phyloP scores from a whole-genome alignment of 2,797 vertebrate genomes.

The Monodelphis domestica region DNA sequence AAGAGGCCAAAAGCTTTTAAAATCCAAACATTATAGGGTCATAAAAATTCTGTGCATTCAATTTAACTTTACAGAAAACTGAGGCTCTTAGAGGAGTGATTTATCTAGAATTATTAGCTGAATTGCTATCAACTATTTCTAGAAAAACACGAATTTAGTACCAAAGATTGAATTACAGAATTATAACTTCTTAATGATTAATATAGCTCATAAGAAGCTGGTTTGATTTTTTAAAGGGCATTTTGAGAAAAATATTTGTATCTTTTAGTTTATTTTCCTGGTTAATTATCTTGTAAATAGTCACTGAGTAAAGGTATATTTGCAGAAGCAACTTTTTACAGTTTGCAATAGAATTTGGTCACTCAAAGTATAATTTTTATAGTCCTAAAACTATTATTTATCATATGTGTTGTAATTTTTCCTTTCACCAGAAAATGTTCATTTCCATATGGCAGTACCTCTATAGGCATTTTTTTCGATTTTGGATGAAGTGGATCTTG shows the following conservation, averaged over 20 bases:
- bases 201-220: neutral
- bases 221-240: constrained; percentile 6
- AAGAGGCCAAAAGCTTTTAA: too few species aligned
- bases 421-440: constrained; percentile 89
- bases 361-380: constrained; percentile 32
- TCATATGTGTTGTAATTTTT: constrained; percentile 56
- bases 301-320: constrained; percentile 22
- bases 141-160: constrained; percentile 25
- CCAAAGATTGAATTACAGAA: constrained; percentile 3
- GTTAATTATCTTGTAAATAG: constrained; percentile 16
- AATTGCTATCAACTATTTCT: constrained; percentile 24
- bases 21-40: neutral
- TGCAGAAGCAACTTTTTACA: constrained; percentile 17
- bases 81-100: neutral
- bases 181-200: neutral
- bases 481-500: constrained; percentile 95
- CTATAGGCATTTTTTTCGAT: constrained; percentile 91
- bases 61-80: neutral
- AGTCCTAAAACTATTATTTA: constrained; percentile 51
- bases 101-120: neutral
- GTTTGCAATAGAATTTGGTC: constrained; percentile 32
- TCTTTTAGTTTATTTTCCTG: constrained; percentile 39
- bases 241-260: constrained; percentile 27
- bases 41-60: neutral
- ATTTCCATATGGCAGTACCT: constrained; percentile 90